Evolutionary conservation across 2,113 vertebrate genomes (phyloP).

Genomic region (Aphelocoma coerulescens): DNA sequence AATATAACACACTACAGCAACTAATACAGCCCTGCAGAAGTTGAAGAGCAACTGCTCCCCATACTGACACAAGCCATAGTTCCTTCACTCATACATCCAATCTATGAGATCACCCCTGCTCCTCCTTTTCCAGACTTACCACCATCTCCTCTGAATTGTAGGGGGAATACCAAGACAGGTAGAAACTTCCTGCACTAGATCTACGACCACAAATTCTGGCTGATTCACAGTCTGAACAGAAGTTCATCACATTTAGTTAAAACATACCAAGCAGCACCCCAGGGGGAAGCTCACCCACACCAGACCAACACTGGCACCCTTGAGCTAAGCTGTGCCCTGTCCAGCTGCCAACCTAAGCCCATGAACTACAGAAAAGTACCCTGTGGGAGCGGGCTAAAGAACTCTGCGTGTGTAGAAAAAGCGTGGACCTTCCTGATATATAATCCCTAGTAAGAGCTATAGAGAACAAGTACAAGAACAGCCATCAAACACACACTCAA

Average conservation of each 20-base stretch:
- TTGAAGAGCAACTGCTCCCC: neutral
- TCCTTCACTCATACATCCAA: neutral
- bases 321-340: neutral
- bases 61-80: neutral
- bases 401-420: rapidly evolving
- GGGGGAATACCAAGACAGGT: neutral
- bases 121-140: neutral
- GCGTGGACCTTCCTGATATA: rapidly evolving
- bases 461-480: rapidly evolving
- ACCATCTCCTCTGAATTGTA: neutral
- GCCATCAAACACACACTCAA: neutral
- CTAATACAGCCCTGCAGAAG: neutral
- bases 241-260: neutral
- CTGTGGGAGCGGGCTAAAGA: rapidly evolving
- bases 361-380: too few species aligned
- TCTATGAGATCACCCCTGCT: neutral
- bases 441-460: neutral
- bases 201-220: neutral
- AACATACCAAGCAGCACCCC: neutral
- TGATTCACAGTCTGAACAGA: neutral
- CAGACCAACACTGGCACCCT: neutral
- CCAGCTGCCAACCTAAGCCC: neutral
- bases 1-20: neutral
- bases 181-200: neutral
- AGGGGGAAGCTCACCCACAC: neutral